phyloP scores from a whole-genome alignment of 1,140 invertebrate species.

The Diachasmimorpha longicaudata region DNA sequence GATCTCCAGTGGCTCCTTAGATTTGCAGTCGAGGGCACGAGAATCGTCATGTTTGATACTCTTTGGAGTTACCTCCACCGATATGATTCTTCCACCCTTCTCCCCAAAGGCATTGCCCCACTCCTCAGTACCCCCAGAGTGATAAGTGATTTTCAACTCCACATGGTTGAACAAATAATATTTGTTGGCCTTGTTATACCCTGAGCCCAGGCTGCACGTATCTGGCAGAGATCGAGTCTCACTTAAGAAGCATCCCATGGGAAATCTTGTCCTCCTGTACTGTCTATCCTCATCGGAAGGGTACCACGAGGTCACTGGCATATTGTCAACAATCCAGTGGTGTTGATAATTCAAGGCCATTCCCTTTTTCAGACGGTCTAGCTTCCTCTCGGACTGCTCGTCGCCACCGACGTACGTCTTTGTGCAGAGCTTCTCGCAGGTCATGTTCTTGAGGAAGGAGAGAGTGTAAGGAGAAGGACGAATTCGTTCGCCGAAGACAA shows the following conservation, averaged over 20 bases:
- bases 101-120: constrained; percentile 79
- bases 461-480: constrained; percentile 86
- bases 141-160: constrained; percentile 91
- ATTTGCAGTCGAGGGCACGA: constrained; percentile 64
- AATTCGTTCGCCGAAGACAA: constrained; percentile 98
- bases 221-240: constrained; percentile 67
- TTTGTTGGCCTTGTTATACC: constrained; percentile 69
- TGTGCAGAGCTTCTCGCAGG: constrained; percentile 75
- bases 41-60: constrained; percentile 74
- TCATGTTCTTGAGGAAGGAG: constrained; percentile 74
- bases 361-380: constrained; percentile 86
- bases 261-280: constrained; percentile 94
- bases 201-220: constrained; percentile 67
- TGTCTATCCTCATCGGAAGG: constrained; percentile 75
- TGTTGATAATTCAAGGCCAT: constrained; percentile 98
- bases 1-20: constrained; percentile 72
- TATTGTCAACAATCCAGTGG: constrained; percentile 98
- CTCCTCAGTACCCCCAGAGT: constrained; percentile 83
- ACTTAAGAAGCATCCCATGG: constrained; percentile 93
- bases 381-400: constrained; percentile 70
- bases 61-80: constrained; percentile 77
- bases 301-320: constrained; percentile 98
- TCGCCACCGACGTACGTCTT: constrained; percentile 76
- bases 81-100: constrained; percentile 90
- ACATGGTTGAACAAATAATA: constrained; percentile 98